Conservation (phyloP, 2,888 invertebrate genomes). For the Mallateleia sp. region DNA sequence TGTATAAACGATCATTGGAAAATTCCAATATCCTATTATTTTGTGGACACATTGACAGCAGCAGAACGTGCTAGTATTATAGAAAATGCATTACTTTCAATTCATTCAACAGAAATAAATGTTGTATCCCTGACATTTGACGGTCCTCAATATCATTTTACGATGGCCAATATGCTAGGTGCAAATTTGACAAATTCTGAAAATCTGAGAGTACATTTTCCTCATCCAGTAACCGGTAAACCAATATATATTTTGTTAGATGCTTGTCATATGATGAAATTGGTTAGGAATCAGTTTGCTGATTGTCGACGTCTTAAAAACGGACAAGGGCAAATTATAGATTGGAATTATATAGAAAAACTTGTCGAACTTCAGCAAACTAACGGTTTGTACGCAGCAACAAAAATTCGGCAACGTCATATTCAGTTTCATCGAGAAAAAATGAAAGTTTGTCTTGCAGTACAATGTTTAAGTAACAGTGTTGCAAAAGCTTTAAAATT, state of each 20-base stretch:
- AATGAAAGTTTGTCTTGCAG: conserved; percentile 82
- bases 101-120: conserved; percentile 64
- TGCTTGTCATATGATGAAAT: conserved; percentile 77
- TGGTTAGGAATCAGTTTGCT: conserved; percentile 72
- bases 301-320: conserved; percentile 34
- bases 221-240: conserved; percentile 31
- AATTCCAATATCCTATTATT: conserved; percentile 58
- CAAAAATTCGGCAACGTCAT: conserved; percentile 54
- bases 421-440: conserved; percentile 72
- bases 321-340: conserved; percentile 13
- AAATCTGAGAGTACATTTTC: conserved; percentile 16
- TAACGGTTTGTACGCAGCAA: conserved; percentile 42
- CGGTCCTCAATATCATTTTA: conserved; percentile 63
- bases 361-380: conserved; percentile 24
- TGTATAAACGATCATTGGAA: conserved; percentile 58
- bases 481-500: conserved; percentile 75
- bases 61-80: conserved; percentile 55
- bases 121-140: conserved; percentile 75
- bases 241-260: conserved; percentile 64
- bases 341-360: conserved; percentile 37
- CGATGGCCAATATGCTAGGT: conserved; percentile 60
- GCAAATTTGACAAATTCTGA: conserved; percentile 37
- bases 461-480: conserved; percentile 80
- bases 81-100: conserved; percentile 43
- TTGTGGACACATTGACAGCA: conserved; percentile 41